Base-by-base conservation (phyloP, 2,113 vertebrate species). In the Caranx ignobilis region DNA sequence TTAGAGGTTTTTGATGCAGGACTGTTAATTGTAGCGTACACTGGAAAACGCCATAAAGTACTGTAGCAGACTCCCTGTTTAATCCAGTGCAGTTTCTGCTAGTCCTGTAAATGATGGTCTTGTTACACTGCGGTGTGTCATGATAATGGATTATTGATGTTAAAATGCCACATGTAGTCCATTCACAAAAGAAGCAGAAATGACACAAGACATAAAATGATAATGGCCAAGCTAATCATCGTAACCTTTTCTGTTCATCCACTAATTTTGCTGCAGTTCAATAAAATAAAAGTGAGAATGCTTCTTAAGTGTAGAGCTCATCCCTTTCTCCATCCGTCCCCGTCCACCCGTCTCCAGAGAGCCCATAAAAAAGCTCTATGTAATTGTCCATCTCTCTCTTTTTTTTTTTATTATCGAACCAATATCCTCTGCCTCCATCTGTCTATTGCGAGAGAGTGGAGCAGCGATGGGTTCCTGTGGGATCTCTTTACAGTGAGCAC, bases 401-500 rank as follows among this genome's bases (percentile, higher is more conserved):
- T 35, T 66, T 68, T 75, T 52, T 75, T 60, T 74, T 56, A 21
- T 68, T 79, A 78, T 81, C 6, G 19, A 77, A 78, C 78, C 74
- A 75, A 80, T 85, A 71, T 87, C 67, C 77, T 70, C 54, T 59
- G 60, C 55, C 56, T 75, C 71, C 45, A 50, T 50, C 50, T 65
- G 73, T 91, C 85, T 66, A 37, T 84, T 84, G 45, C 52, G 43
- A 72, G 52, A 70, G 59, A 55, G 45, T 41, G 76, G 26, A 71
- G 31, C 66, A 65, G 55, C 15, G 48, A 83, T 68, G 79, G 68
- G 67, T 83, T 79, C 77, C 83, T 79, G 43, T 81, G 82, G 84
- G 81, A 50, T 56, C 63, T 69, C 43, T 81, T 73, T 61, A 77
- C 76, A 63, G 72, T 26, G 74, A 86, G 83, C 84, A 77, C 77